These are phyloP conservation scores for Zaprionus ghesquierei DNA, from an alignment of 1,140 invertebrate species.

Conservation along the genomic window DNA sequence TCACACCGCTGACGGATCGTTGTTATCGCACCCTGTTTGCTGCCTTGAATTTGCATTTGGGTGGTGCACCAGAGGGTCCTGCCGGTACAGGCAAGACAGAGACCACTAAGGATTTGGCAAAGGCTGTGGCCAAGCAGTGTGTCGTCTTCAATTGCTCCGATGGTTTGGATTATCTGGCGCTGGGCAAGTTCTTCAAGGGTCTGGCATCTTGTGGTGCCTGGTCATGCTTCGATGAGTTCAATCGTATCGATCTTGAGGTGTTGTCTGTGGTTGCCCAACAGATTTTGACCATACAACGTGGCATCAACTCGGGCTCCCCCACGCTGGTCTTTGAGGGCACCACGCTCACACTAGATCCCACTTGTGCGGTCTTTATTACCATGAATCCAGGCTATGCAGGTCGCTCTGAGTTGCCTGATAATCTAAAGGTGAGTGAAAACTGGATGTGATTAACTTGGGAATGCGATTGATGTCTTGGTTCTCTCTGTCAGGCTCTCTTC, in stretches of 20 bases:
- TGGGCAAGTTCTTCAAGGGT: slow-evolving; percentile 99
- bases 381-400: slow-evolving; percentile 98
- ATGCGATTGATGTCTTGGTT: background rate
- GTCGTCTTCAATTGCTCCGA: slow-evolving; percentile 98
- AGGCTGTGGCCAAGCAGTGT: slow-evolving; percentile 97
- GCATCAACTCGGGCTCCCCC: slow-evolving; percentile 89
- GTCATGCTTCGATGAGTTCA: slow-evolving; percentile 99
- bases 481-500: slow-evolving; percentile 89
- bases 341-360: slow-evolving; percentile 92
- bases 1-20: slow-evolving; percentile 95
- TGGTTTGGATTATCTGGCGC: slow-evolving; percentile 94
- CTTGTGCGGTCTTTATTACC: slow-evolving; percentile 97
- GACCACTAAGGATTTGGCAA: slow-evolving; percentile 97
- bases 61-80: slow-evolving; percentile 96
- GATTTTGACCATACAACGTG: slow-evolving; percentile 90
- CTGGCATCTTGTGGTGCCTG: slow-evolving; percentile 97
- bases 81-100: slow-evolving; percentile 98
- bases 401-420: slow-evolving; percentile 95
- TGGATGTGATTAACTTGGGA: too few relatives aligned
- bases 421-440: slow-evolving; percentile 89
- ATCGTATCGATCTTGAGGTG: slow-evolving; percentile 92
- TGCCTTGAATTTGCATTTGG: slow-evolving; percentile 92
- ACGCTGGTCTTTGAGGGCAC: slow-evolving; percentile 95
- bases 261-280: slow-evolving; percentile 96
- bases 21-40: slow-evolving; percentile 97